Evolutionary conservation across 2,888 invertebrate species (phyloP), one percentile per base, ranked within the genome.

Genomic region (Labia minor): DNA sequence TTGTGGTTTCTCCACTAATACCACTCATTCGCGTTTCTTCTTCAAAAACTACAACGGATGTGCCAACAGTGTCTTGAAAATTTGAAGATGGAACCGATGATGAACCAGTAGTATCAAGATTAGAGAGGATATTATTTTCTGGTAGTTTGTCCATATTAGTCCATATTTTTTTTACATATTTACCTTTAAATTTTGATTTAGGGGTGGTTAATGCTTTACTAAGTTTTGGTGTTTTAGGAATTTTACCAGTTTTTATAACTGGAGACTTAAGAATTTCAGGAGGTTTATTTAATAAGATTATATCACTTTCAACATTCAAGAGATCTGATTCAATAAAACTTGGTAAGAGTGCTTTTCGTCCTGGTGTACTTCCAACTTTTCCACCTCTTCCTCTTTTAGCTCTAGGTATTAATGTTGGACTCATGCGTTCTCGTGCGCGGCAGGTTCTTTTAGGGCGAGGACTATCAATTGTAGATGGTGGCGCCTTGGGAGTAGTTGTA

Each of bases 11-110:
- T 10, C 19, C 21, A 66, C 62, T 68, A 18, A 69, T 67, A 14
- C 81, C 80, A 71, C 81, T 81, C 81, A 81, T 82, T 68, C 81
- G 74, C 1, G 81, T 82, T 71, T 81, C 81, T 71, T 81, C 81
- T 68, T 81, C 81, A 68, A 81, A 80, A 20, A 79, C 78, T 69
- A 80, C 78, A 1, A 80, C 75, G 1, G 76, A 74, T 8, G 26
- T 26, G 4, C 8, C 26, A 3, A 6, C 4, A 8, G 3, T 26
- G 3, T 3, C 8, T 6, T 3, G 26, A 26, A 8, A 26, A 26
- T 26, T 26, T 21, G 33, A 64, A n/a, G 18, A 8, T 1, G n/a
- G 21, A 33, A 14, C 26, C 21, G 64, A 19, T 14, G 64, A n/a
- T 2, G 64, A 26, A n/a, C n/a, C n/a, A 16, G 64, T 16, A 16